Evolutionary conservation across 2,113 vertebrate genomes (phyloP).

Genomic region (Periophthalmus modestus): DNA sequence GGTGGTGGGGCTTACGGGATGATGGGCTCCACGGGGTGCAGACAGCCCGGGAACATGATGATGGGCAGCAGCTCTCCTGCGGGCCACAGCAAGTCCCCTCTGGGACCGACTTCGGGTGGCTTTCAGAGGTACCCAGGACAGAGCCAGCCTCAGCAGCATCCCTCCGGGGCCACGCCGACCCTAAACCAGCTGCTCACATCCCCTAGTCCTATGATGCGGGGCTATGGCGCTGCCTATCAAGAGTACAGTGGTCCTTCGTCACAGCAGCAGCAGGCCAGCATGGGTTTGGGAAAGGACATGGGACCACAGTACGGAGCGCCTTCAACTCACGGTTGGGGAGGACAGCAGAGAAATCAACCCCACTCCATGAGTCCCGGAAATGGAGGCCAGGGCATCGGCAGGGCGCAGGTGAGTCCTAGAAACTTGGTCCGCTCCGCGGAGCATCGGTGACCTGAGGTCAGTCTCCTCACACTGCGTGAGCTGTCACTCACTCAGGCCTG

Average conservation of each 20-base stretch:
- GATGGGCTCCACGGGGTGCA: conserved; percentile 78
- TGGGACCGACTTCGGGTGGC: conserved; percentile 75
- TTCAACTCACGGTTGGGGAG: conserved; percentile 86
- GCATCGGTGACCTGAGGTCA: conserved; percentile 6
- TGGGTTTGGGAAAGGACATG: conserved; percentile 87
- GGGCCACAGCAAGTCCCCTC: conserved; percentile 77
- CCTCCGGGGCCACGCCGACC: conserved; percentile 92
- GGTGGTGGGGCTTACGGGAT: conserved; percentile 84
- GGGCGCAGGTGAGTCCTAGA: conserved; percentile 84
- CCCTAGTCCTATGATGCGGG: conserved; percentile 93
- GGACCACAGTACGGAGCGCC: conserved; percentile 84
- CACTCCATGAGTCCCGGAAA: conserved; percentile 84
- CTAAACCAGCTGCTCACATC: conserved; percentile 95
- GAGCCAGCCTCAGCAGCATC: conserved; percentile 80
- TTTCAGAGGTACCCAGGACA: conserved; percentile 90
- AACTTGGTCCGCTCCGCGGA: conserved; percentile 16
- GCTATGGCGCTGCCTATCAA: conserved; percentile 86
- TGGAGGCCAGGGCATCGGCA: conserved; percentile 85
- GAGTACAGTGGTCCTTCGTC: conserved; percentile 83
- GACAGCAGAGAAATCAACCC: conserved; percentile 87
- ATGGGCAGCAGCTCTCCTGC: conserved; percentile 77
- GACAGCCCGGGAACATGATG: conserved; percentile 83
- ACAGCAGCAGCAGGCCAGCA: conserved; percentile 74
- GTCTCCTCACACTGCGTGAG: neutral
- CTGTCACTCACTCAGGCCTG: conserved; percentile 5